Evolutionary conservation across 1,140 invertebrate genomes (phyloP).

Genomic region (Drosophila dunni): DNA sequence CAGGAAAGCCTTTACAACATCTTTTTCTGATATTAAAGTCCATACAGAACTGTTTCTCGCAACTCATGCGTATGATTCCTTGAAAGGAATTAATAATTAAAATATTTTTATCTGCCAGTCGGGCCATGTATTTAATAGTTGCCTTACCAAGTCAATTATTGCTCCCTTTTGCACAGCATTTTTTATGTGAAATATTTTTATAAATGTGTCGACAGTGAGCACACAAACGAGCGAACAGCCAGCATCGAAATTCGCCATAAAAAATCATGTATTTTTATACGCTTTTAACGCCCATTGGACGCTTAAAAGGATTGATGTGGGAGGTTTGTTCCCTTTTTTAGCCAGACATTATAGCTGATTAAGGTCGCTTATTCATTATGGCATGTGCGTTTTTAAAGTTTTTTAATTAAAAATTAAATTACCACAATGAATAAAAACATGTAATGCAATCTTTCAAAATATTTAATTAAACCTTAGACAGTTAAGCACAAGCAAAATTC

Average conservation of each 20-base stretch:
- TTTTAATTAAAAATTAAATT: conserved; percentile 33
- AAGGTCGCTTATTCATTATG: conserved; percentile 34
- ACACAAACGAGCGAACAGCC: conserved; percentile 2
- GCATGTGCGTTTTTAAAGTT: conserved; percentile 17
- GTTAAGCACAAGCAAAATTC: conserved; percentile 8
- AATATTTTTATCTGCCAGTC: neutral
- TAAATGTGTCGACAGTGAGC: conserved; percentile 52
- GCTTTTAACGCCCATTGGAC: conserved; percentile 8
- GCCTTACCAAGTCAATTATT: conserved; percentile 3
- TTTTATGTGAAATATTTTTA: conserved; percentile 57
- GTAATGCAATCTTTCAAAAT: conserved; percentile 27
- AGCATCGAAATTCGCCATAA: conserved; percentile 43
- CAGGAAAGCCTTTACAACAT: no score
- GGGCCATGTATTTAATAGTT: conserved; percentile 25
- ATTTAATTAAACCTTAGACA: conserved; percentile 40
- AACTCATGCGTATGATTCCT: neutral
- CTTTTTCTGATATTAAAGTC: no score
- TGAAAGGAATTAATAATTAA: neutral
- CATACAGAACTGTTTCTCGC: no score
- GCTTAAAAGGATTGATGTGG: neutral
- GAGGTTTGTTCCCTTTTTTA: neutral
- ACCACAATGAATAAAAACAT: conserved; percentile 2
- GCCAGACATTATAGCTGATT: conserved; percentile 48
- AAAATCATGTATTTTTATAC: conserved; percentile 68
- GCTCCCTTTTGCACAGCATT: conserved; percentile 25